These are phyloP conservation scores for Tenthredo amoena DNA, from an alignment of 2,888 invertebrate species.

Conservation along the genomic window DNA sequence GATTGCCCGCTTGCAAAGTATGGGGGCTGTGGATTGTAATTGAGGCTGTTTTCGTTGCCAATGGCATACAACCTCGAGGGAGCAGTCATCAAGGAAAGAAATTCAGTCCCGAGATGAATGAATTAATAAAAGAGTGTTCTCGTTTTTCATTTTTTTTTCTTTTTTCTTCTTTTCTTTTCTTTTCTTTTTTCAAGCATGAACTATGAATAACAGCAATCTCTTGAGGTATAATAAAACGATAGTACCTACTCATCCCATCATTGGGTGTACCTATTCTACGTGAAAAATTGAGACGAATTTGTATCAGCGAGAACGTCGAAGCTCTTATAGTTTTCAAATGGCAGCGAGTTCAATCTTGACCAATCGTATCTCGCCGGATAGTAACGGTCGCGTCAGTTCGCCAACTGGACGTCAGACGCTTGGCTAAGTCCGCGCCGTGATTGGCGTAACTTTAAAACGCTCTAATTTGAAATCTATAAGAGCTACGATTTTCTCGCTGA, in stretches of 20 bases:
- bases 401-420: neutral
- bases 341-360: neutral
- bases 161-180: too few relatives aligned
- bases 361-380: neutral
- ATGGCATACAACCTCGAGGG: neutral
- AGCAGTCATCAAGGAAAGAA: neutral
- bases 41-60: neutral
- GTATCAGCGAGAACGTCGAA: neutral
- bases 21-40: slow-evolving; percentile 30
- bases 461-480: neutral
- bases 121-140: neutral
- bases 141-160: neutral
- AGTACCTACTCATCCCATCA: neutral
- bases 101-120: neutral
- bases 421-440: neutral
- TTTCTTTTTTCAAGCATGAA: neutral
- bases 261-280: neutral
- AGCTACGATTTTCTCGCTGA: neutral
- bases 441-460: neutral
- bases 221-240: neutral
- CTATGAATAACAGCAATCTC: neutral
- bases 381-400: neutral
- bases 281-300: neutral
- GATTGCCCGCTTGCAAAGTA: slow-evolving; percentile 41
- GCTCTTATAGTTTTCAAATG: neutral